A percentile compares a stretch with the other conserved stretches of the same genome.
These are phyloP conservation scores for Enhydra lutris DNA, from an alignment of 2,113 vertebrate species.

Conservation along the genomic window DNA sequence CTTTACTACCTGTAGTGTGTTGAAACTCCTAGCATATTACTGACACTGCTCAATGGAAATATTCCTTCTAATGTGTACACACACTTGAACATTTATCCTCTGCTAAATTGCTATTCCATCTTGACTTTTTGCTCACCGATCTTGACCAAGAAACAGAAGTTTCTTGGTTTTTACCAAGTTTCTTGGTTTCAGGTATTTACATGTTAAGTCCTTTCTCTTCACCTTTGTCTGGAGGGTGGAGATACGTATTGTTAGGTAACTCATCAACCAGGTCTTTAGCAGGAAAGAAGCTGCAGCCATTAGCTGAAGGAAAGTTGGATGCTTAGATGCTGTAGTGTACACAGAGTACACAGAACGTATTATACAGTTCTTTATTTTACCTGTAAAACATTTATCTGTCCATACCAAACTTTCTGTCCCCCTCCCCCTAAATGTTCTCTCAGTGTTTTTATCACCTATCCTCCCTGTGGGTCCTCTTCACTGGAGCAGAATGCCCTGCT, in stretches of 20 bases:
- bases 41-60: background rate
- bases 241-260: background rate
- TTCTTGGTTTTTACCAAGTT: background rate
- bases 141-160: background rate
- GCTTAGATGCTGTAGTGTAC: background rate
- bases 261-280: background rate
- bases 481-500: background rate
- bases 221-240: background rate
- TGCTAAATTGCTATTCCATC: background rate
- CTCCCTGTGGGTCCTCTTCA: background rate
- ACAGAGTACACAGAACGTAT: background rate
- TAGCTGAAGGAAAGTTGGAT: background rate
- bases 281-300: background rate
- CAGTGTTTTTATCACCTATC: background rate
- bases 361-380: background rate
- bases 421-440: too few species aligned
- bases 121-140: background rate
- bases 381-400: background rate
- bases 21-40: background rate
- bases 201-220: background rate
- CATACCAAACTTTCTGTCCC: background rate
- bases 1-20: background rate
- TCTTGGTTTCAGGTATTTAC: background rate
- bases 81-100: background rate
- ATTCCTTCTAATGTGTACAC: rapidly evolving